Evolutionary conservation across 2,888 invertebrate species (phyloP).

Genomic region (Calephelis perditalis): DNA sequence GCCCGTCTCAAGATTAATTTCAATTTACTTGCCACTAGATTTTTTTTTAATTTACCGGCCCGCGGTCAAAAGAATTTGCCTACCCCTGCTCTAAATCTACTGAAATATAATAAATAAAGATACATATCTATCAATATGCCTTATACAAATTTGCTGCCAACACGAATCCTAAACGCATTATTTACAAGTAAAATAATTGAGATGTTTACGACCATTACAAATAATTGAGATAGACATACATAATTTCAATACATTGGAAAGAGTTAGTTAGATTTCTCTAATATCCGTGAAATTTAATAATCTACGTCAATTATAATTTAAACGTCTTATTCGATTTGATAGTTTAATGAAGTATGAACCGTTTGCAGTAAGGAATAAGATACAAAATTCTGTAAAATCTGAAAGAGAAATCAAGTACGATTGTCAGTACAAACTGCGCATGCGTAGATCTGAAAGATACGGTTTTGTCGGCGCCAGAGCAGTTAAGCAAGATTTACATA

Average conservation of each 20-base stretch:
- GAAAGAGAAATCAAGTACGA: constrained; percentile 44
- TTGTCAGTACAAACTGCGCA: constrained; percentile 54
- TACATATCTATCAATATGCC: too few species aligned
- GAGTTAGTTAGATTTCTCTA: constrained; percentile 40
- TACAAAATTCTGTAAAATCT: constrained; percentile 22
- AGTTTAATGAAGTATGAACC: constrained; percentile 20
- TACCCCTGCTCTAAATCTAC: too few species aligned
- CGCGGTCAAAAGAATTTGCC: too few species aligned
- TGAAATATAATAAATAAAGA: too few species aligned
- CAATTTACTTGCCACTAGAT: too few species aligned
- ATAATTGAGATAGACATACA: constrained; percentile 29
- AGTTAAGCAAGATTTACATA: constrained; percentile 8
- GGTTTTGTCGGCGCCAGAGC: constrained; percentile 23
- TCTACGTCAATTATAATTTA: constrained; percentile 21
- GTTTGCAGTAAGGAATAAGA: constrained; percentile 13
- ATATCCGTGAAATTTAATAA: constrained; percentile 38
- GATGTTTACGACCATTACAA: constrained; percentile 31
- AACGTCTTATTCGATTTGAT: constrained; percentile 22
- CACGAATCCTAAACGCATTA: constrained; percentile 13
- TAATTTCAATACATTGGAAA: constrained; percentile 35
- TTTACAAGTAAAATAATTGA: constrained; percentile 36
- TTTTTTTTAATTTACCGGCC: too few species aligned
- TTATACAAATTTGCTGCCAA: too few species aligned
- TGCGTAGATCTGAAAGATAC: constrained; percentile 54
- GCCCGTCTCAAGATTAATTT: too few species aligned